Conservation (phyloP, 2,113 vertebrate species). For the Nycticorax nycticorax region DNA sequence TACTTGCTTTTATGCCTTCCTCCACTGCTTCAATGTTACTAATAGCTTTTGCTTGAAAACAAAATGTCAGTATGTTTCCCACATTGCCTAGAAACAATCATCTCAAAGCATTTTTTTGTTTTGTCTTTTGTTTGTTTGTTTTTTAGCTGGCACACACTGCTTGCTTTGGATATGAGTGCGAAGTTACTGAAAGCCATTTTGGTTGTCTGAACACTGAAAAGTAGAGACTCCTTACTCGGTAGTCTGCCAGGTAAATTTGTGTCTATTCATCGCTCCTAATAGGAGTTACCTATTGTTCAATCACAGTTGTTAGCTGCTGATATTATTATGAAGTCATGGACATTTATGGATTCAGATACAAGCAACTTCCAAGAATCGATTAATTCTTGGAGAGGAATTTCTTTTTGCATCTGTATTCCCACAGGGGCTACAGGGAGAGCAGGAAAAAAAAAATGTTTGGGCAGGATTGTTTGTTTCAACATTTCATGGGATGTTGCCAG, state of each 20-base stretch:
- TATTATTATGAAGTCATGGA: neutral
- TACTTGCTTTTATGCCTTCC: neutral
- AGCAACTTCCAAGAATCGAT: neutral
- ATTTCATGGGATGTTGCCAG: neutral
- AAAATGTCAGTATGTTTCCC: neutral
- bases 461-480: neutral
- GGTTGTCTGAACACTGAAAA: neutral
- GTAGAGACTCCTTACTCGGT: neutral
- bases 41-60: neutral
- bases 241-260: neutral
- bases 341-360: neutral
- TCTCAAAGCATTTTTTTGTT: neutral
- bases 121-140: too few relatives aligned
- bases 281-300: neutral
- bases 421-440: neutral
- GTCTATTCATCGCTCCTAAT: neutral
- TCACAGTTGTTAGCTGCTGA: neutral
- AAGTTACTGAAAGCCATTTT: neutral
- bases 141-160: neutral
- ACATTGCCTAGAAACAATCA: neutral
- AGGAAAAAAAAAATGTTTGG: neutral
- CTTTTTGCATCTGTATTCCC: neutral
- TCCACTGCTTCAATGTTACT: neutral
- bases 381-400: neutral
- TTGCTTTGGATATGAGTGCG: neutral